Base-by-base conservation (phyloP, 1,140 invertebrate species). In the Leptinotarsa lineolata region DNA sequence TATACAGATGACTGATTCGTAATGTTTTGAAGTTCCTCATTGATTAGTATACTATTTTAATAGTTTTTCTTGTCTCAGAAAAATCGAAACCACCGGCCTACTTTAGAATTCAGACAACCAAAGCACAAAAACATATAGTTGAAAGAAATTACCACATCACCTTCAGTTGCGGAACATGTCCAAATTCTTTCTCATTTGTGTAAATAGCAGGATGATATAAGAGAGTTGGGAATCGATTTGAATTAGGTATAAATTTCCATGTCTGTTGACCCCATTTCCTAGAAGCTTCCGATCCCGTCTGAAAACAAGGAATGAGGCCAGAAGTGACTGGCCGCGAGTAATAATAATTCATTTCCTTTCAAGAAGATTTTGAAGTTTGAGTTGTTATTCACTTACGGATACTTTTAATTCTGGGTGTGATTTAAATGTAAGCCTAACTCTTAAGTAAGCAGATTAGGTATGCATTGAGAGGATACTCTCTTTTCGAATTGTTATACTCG, bases 11-110 rank as follows among this genome's bases (percentile, higher is more conserved):
- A 63, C 61, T 63, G 61, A 63, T 13, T 63, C 24, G 30, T 39
- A 39, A 39, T 63, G 61, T 22, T n/a, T 63, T n/a, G 48, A 54
- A 54, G 48, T 54, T 54, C 48, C 48, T 54, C 48, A 54, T 54
- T 54, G n/a, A 18, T 54, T 54, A 54, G 48, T 54, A 54, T 54
- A 54, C 48, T 18, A 59, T 59, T 59, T 59, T 59, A 59, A 16
- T 59, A 59, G 20, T n/a, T 59, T n/a, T 59, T 59, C 20, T 20
- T 59, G 16, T 59, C 58, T n/a, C 20, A 59, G 58, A 20, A 63
- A 4, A 68, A 68, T 68, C 39, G 65, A 68, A 54, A 54, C n/a
- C 48, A 68, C 22, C 46, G 67, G 67, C 67, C 67, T 68, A 68
- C 8, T 39, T 39, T 68, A 48, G 48, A 68, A 46, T 48, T 30